Percentiles rank a stretch among this genome's conserved stretches.
Conservation (phyloP, 35 echinoderm and acorn worm genomes). For the Ptychodera flava region DNA sequence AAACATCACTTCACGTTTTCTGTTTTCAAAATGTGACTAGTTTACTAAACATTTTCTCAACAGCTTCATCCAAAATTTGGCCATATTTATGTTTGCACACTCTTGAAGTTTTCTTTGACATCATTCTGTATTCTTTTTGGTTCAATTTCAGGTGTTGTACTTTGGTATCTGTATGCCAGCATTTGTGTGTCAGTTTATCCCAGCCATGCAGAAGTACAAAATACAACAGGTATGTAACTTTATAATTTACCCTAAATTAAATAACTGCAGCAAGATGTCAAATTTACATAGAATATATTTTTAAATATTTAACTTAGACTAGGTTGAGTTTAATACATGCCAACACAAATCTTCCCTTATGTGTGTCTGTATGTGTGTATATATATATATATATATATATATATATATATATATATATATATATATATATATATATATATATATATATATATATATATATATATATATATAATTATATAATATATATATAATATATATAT, state of each 20-base stretch:
- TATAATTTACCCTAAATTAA: background rate
- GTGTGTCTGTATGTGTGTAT: background rate
- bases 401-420: background rate
- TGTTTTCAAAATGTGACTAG: too few species aligned
- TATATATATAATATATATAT: too few species aligned
- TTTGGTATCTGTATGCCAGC: conserved; percentile 62
- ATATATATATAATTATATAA: too few species aligned
- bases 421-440: too few species aligned
- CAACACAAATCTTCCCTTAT: background rate
- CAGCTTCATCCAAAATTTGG: too few species aligned
- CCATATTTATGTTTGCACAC: too few species aligned
- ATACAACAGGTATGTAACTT: conserved; percentile 69
- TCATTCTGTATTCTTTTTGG: conserved; percentile 3
- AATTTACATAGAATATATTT: background rate
- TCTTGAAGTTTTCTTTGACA: too few species aligned
- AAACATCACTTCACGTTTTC: too few species aligned
- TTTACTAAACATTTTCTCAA: too few species aligned
- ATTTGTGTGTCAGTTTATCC: conserved; percentile 79
- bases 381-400: background rate
- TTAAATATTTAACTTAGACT: background rate
- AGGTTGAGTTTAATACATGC: too few species aligned
- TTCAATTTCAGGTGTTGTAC: conserved; percentile 47
- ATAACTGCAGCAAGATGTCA: background rate
- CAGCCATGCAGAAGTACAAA: conserved; percentile 79
- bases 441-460: too few species aligned